Evolutionary conservation across 2,888 invertebrate genomes (phyloP).

Genomic region (Ennomos erosarius): DNA sequence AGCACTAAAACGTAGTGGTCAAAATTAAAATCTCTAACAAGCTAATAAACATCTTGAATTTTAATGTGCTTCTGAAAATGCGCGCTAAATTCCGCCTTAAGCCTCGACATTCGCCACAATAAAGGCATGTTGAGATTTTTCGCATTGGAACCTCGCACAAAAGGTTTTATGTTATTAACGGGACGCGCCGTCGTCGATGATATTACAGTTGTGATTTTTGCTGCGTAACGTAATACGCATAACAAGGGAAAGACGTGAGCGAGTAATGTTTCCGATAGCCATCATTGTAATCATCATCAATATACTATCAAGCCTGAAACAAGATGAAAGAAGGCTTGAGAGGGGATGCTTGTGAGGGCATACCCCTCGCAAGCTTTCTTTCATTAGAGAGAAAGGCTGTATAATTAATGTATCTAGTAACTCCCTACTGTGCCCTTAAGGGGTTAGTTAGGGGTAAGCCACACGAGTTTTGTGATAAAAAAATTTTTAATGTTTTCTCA

Average conservation of each 20-base stretch:
- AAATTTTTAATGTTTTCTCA: no score
- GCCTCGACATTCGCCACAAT: slow-evolving; percentile 14
- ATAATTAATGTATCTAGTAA: no score
- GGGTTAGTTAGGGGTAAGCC: no score
- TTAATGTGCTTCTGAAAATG: slow-evolving; percentile 1
- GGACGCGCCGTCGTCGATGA: slow-evolving; percentile 56
- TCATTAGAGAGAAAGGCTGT: no score
- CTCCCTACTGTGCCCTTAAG: no score
- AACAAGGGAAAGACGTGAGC: slow-evolving; percentile 9
- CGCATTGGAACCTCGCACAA: slow-evolving; percentile 62
- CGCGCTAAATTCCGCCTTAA: slow-evolving; percentile 14
- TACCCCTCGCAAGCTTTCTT: no score
- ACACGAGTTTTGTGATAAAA: no score
- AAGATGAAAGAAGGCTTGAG: no score
- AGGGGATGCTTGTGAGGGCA: no score
- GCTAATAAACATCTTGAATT: slow-evolving; percentile 19
- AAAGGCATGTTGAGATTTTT: slow-evolving; percentile 48
- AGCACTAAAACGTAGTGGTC: no score
- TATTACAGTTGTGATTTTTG: slow-evolving; percentile 62
- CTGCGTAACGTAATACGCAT: slow-evolving; percentile 56
- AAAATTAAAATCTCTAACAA: not conserved
- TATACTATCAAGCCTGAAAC: no score
- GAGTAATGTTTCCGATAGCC: not conserved
- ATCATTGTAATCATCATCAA: no score
- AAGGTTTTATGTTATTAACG: slow-evolving; percentile 65